Base-by-base conservation (phyloP, 1,140 invertebrate genomes). In the Oscheius sp. region DNA sequence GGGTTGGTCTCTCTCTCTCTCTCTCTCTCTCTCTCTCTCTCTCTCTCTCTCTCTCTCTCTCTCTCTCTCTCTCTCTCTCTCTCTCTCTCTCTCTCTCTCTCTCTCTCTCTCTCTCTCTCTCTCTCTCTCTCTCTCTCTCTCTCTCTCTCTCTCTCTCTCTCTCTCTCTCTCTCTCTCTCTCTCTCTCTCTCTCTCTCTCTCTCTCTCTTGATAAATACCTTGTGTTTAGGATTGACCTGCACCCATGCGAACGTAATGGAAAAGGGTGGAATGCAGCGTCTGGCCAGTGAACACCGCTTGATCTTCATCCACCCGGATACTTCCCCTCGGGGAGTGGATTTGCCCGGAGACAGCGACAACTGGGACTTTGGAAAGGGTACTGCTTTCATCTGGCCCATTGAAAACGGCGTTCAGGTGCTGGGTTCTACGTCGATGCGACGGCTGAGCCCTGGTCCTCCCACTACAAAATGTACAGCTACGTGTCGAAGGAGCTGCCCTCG, bases 241-340 rank as follows among this genome's bases (percentile, higher is more conserved):
- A 95, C 90, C 31, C 95, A 99, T 85, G 90, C 93, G 80, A 99
- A 99, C 87, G 97, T 97, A 84, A 91, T 97, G 61, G 90, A 92
- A 62, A 99, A 99, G 87, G 90, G 93, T 59, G 95, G 94, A 38
- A 91, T 91, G 76, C 96, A 99, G 87, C 89, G 89, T 85, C 90
- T 90, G 82, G 94, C 94, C 59, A 88, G 92, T 29, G 87, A 94
- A 83, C 87, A 92, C 84, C 90, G 90, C 15, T 85, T 96, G 1
- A 89, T 94, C 76, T 89, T 97, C 49, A 91, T 99, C 1, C 90
- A 90, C 77, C 94, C 95, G 3, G 96, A 99, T 83, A 99, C 96
- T 0, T 97, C 94, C 82, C 96, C 96, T 4, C 88, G 90, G 88
- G 86, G 86, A 85, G 86, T 46, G 3, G 66, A 59, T 18, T 59